phyloP scores from a whole-genome alignment of 2,113 vertebrate genomes.

The Nyctereutes procyonoides region DNA sequence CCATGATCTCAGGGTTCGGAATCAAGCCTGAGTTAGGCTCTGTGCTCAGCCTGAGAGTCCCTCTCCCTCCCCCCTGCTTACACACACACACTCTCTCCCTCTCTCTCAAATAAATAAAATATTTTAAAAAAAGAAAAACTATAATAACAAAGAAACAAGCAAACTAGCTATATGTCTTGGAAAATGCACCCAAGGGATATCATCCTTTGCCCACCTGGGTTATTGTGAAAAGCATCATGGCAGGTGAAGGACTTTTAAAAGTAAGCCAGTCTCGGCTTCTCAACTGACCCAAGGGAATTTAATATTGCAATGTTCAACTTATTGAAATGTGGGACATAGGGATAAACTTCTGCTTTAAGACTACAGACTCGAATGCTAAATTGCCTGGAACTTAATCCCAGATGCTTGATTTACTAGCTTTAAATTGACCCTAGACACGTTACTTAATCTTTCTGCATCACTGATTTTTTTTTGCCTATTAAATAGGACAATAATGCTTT shows the following conservation, averaged over 20 bases:
- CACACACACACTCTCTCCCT: not conserved
- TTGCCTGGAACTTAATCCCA: not conserved
- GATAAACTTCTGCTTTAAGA: not conserved
- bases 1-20: not conserved
- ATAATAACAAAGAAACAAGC: not conserved
- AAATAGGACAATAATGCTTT: not conserved
- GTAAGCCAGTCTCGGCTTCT: not conserved
- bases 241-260: not conserved
- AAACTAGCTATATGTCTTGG: not conserved
- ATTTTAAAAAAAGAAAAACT: not conserved
- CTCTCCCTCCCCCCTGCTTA: not conserved
- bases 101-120: not conserved
- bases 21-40: not conserved
- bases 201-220: not conserved
- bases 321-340: not conserved
- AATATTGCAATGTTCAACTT: not conserved
- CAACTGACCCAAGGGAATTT: not conserved
- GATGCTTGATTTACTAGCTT: not conserved
- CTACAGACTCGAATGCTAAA: not conserved
- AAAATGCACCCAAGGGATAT: not conserved
- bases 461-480: not conserved
- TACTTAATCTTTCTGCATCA: not conserved
- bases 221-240: not conserved
- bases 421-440: conserved; percentile 25
- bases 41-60: not conserved